phyloP scores from a whole-genome alignment of 1,140 invertebrate genomes.

The Lepidotrigona ventralis region DNA sequence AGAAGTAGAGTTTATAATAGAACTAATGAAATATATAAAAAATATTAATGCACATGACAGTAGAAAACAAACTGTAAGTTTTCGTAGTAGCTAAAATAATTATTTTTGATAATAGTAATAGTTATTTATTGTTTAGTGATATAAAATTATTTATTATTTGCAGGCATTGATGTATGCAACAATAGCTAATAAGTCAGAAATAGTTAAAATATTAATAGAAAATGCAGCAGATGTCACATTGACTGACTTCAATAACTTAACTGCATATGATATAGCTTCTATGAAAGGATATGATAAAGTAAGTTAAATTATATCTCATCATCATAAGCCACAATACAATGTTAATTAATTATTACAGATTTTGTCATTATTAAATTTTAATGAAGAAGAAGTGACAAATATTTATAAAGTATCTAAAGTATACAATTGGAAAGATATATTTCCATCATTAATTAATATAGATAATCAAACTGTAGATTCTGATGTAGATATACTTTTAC shows the following conservation, averaged over 20 bases:
- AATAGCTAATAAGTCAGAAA: conserved; percentile 77
- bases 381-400: conserved; percentile 39
- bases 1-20: conserved; percentile 74
- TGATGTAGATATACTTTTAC: conserved; percentile 75
- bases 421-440: conserved; percentile 69
- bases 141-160: conserved; percentile 51
- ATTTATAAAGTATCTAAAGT: conserved; percentile 45
- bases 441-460: conserved; percentile 59
- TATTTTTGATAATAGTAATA: conserved; percentile 4
- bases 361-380: conserved; percentile 50
- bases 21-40: conserved; percentile 76
- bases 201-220: conserved; percentile 78
- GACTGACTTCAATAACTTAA: conserved; percentile 74
- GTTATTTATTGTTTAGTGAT: too few species aligned
- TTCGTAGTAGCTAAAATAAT: neutral
- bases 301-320: neutral
- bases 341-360: conserved; percentile 57
- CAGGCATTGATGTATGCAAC: conserved; percentile 81
- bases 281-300: conserved; percentile 78
- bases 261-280: conserved; percentile 77
- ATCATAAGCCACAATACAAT: conserved; percentile 31
- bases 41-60: conserved; percentile 81
- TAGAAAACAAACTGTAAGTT: conserved; percentile 80
- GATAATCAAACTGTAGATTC: conserved; percentile 59
- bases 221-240: conserved; percentile 77